A percentile compares a stretch with the other conserved stretches of the same genome.
phyloP scores from a whole-genome alignment of 2,888 invertebrate species.

The Prenolepis imparis region DNA sequence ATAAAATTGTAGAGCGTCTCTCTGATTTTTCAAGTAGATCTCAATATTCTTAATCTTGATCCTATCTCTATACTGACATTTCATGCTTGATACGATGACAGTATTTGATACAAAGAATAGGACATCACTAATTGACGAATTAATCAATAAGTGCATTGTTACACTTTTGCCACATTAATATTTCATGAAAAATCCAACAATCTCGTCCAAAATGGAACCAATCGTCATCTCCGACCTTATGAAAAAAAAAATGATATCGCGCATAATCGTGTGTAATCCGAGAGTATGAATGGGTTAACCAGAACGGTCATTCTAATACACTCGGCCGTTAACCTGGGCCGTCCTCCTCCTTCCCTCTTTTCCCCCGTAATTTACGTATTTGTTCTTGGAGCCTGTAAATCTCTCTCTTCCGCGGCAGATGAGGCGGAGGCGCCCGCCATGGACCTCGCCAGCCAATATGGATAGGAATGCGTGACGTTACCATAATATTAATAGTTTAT shows the following conservation, averaged over 20 bases:
- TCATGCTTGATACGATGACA: no score
- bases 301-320: constrained; percentile 70
- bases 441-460: constrained; percentile 84
- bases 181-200: no score
- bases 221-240: neutral
- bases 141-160: no score
- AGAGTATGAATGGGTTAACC: constrained; percentile 64
- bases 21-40: neutral
- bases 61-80: no score
- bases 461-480: constrained; percentile 86
- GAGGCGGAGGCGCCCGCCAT: constrained; percentile 78
- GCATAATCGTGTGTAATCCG: neutral
- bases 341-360: neutral
- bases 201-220: no score
- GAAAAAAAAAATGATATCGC: neutral
- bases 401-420: constrained; percentile 63
- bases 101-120: no score
- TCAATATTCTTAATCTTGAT: no score
- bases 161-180: no score
- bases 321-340: constrained; percentile 81
- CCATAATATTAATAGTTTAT: constrained; percentile 86
- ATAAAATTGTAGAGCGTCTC: neutral
- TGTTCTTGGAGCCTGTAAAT: constrained; percentile 85
- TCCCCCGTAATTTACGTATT: constrained; percentile 85
- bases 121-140: no score